These are phyloP conservation scores for Eremophila alpestris DNA, from an alignment of 2,797 vertebrate genomes.

Conservation along the genomic window DNA sequence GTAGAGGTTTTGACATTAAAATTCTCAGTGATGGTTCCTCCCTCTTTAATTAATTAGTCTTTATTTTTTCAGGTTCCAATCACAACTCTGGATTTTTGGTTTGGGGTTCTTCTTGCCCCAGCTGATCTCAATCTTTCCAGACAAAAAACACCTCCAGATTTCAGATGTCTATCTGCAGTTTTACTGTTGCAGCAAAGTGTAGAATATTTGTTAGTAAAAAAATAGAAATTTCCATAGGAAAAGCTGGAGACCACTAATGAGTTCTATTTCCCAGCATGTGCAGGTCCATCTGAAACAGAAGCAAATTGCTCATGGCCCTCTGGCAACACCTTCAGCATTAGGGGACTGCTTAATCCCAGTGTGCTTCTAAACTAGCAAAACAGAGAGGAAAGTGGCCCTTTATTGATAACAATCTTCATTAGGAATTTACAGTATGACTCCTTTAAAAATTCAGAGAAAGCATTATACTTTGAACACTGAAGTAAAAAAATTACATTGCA, in stretches of 20 bases:
- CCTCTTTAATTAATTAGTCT: not conserved
- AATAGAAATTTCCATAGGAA: not conserved
- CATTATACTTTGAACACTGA: not conserved
- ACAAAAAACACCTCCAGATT: not conserved
- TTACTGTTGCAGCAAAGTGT: not conserved
- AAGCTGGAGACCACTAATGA: not conserved
- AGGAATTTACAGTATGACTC: not conserved
- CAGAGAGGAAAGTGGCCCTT: not conserved
- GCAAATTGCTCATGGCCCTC: not conserved
- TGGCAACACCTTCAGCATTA: not conserved
- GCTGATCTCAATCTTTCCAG: not conserved
- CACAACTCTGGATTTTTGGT: not conserved
- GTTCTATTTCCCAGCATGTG: not conserved
- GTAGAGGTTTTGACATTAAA: not conserved
- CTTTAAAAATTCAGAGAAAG: not conserved
- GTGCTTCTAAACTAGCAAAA: not conserved
- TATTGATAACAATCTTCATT: not conserved
- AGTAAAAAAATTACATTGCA: not conserved
- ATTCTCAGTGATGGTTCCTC: not conserved
- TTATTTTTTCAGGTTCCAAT: not conserved
- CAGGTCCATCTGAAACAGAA: not conserved
- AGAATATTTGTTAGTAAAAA: not conserved
- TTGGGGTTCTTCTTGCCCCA: rapidly evolving
- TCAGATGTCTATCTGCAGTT: not conserved
- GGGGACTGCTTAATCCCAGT: not conserved